Conservation (phyloP, 2,888 invertebrate genomes). For the Pollenia griseotomentosa region DNA sequence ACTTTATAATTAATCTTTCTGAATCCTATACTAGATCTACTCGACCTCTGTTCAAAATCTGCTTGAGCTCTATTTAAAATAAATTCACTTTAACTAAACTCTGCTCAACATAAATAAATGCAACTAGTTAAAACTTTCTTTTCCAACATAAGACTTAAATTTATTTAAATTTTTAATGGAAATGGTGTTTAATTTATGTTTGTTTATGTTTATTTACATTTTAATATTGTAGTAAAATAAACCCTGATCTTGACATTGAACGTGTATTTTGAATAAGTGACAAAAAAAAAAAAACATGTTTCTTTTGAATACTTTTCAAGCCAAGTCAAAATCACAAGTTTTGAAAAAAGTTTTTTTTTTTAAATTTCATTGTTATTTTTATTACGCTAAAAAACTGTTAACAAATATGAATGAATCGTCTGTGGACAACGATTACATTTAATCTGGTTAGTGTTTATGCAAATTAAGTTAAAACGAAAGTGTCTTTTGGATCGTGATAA, state of each 20-base stretch:
- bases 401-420: not conserved
- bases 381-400: not conserved
- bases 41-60: no score
- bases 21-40: no score
- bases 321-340: not conserved
- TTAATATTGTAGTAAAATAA: not conserved
- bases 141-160: no score
- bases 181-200: slow-evolving; percentile 6
- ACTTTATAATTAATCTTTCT: no score
- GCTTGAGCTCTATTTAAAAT: no score
- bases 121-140: no score
- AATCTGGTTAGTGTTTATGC: not conserved
- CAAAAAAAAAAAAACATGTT: not conserved
- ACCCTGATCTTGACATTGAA: slow-evolving; percentile 56
- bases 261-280: not conserved
- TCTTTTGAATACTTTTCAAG: not conserved
- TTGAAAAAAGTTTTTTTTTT: not conserved
- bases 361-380: slow-evolving; percentile 1
- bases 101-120: no score
- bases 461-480: slow-evolving; percentile 23
- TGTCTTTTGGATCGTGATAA: not conserved
- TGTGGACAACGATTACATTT: not conserved
- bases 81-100: no score
- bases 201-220: slow-evolving; percentile 8
- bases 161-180: not conserved